Conservation (phyloP, 1,140 invertebrate species). For the Nephotettix cincticeps region DNA sequence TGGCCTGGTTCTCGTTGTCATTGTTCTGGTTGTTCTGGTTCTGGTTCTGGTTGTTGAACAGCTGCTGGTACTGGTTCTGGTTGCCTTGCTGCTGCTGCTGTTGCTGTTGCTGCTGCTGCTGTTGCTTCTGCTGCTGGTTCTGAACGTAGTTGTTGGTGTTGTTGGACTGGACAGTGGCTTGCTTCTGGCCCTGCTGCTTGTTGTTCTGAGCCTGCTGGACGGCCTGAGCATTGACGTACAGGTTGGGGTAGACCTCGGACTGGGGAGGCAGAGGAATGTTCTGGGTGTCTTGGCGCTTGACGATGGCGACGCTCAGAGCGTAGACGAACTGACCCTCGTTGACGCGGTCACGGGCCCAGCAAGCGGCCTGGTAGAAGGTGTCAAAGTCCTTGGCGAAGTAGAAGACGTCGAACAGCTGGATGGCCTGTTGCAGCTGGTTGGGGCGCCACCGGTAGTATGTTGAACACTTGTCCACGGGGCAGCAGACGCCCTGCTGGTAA, state of each 20-base stretch:
- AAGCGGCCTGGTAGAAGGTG: constrained; percentile 52
- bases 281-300: constrained; percentile 60
- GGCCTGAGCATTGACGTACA: constrained; percentile 51
- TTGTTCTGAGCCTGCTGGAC: constrained; percentile 5
- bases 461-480: constrained; percentile 60
- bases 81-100: neutral
- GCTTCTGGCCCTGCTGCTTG: constrained; percentile 2
- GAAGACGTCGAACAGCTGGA: constrained; percentile 64
- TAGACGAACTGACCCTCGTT: constrained; percentile 66
- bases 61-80: neutral
- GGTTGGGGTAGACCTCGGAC: constrained; percentile 67
- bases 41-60: constrained; percentile 53
- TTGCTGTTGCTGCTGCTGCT: neutral
- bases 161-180: neutral
- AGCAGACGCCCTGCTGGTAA: constrained; percentile 57
- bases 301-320: constrained; percentile 57
- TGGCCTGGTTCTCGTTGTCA: constrained; percentile 56
- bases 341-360: constrained; percentile 60
- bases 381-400: constrained; percentile 59
- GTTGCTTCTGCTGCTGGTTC: constrained; percentile 12
- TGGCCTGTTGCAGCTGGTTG: constrained; percentile 59
- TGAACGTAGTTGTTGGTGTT: constrained; percentile 10
- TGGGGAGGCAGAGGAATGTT: constrained; percentile 61
- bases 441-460: constrained; percentile 57
- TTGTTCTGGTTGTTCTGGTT: constrained; percentile 47